Base-by-base conservation (phyloP, 2,888 invertebrate species). In the Chrysolina haemoptera region DNA sequence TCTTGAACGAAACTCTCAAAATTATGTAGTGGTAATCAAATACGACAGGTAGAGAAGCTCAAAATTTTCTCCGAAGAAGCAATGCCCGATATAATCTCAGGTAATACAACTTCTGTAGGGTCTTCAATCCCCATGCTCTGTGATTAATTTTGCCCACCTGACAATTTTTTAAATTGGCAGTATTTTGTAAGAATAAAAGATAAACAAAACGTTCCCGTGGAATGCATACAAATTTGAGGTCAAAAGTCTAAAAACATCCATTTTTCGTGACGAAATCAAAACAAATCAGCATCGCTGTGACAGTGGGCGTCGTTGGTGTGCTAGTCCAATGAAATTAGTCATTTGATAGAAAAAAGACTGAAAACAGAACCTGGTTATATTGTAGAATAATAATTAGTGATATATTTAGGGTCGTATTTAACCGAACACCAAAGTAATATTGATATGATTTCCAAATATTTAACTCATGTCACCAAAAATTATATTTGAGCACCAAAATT, bases 251-350 rank as follows among this genome's bases (percentile, higher is more conserved):
- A 20, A 11, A 53, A 53, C 53, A 53, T 18, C 20, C 1, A 53
- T 53, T 53, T 53, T 53, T 53, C 53, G 20, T 53, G 53, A 53
- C 20, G 53, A 53, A 53, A 20, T 53, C 18, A 53, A 35, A 53
- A 53, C 53, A 53, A 22, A 53, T 53, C 53, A 53, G 20, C 53
- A 12, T 53, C 10, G 18, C 53, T 53, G 12, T 53, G 20, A 53
- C 20, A 53, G 53, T 53, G 53, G 53, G 53, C 53, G 53, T 53
- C 11, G 20, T 53, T 53, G 12, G 10, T 53, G 14, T 20, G 20
- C 11, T 53, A 53, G 53, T 53, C 53, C 5, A 5, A 18, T 20
- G 18, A 53, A 53, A 18, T 2, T 53, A 53, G 9, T 20, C 53
- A 48, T 48, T 48, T 48, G 48, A 16, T 16, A 2, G 9, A 2